A percentile compares a stretch with the other conserved stretches of the same genome.
These are phyloP conservation scores for Lophotis ruficrista DNA, from an alignment of 2,113 vertebrate species.

Conservation along the genomic window DNA sequence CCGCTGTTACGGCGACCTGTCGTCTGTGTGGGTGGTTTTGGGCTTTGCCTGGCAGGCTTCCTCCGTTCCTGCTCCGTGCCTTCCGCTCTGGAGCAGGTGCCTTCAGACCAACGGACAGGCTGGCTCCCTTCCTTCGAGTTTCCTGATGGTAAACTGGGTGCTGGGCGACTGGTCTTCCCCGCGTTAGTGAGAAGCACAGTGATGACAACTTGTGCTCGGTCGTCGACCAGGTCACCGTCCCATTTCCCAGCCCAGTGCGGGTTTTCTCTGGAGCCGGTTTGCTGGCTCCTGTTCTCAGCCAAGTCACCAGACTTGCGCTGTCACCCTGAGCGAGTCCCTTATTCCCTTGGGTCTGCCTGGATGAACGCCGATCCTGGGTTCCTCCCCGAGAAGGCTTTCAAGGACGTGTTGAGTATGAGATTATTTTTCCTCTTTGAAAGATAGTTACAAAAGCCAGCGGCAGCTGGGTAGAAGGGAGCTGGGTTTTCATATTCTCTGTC, in stretches of 20 bases:
- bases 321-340: background rate
- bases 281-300: background rate
- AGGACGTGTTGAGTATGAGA: background rate
- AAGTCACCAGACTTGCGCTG: rapidly evolving
- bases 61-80: background rate
- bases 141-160: background rate
- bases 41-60: background rate
- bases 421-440: background rate
- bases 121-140: background rate
- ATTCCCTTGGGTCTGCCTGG: background rate
- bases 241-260: rapidly evolving
- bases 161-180: background rate
- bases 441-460: background rate
- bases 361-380: background rate
- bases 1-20: background rate
- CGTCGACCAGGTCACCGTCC: too few relatives aligned
- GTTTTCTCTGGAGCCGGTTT: background rate
- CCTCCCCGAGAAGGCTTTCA: background rate
- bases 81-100: background rate
- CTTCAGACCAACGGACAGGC: background rate
- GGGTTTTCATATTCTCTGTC: background rate
- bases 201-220: background rate
- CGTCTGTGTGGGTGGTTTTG: background rate
- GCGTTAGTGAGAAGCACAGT: background rate
- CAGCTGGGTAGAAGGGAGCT: background rate